Conservation (phyloP, 2,888 invertebrate genomes). For the Acanthosepion esculentum region DNA sequence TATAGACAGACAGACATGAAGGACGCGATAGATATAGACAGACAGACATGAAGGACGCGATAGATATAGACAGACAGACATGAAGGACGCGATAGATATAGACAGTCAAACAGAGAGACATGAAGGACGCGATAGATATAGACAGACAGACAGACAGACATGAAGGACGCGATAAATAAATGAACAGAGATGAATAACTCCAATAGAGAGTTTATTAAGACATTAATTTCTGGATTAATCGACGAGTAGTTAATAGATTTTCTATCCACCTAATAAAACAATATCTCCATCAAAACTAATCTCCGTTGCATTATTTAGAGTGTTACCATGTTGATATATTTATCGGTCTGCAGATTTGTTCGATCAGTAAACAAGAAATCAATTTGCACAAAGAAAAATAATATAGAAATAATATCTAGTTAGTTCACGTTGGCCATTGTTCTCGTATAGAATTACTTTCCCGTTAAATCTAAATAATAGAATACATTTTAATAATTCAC, state of each 20-base stretch:
- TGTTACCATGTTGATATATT: not conserved
- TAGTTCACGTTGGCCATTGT: not conserved
- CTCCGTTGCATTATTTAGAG: not conserved
- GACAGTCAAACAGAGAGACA: too few relatives aligned
- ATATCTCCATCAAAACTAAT: not conserved
- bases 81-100: too few relatives aligned
- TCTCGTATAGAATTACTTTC: not conserved
- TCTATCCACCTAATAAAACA: not conserved
- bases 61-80: too few relatives aligned
- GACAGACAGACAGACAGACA: not conserved
- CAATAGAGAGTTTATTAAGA: too few relatives aligned
- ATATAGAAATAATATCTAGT: not conserved
- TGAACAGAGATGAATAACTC: not conserved
- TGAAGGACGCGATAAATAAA: not conserved
- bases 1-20: too few relatives aligned
- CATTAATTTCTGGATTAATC: too few relatives aligned
- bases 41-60: too few relatives aligned
- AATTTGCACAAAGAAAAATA: not conserved
- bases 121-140: not conserved
- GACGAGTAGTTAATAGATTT: too few relatives aligned
- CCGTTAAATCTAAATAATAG: not conserved
- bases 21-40: not conserved
- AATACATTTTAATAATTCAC: not conserved
- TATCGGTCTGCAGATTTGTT: not conserved
- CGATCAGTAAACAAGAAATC: not conserved